A percentile compares a stretch with the other conserved stretches of the same genome.
These are phyloP conservation scores for Gyrodactylus salaris DNA, from an alignment of 1,140 invertebrate species.

Conservation along the genomic window DNA sequence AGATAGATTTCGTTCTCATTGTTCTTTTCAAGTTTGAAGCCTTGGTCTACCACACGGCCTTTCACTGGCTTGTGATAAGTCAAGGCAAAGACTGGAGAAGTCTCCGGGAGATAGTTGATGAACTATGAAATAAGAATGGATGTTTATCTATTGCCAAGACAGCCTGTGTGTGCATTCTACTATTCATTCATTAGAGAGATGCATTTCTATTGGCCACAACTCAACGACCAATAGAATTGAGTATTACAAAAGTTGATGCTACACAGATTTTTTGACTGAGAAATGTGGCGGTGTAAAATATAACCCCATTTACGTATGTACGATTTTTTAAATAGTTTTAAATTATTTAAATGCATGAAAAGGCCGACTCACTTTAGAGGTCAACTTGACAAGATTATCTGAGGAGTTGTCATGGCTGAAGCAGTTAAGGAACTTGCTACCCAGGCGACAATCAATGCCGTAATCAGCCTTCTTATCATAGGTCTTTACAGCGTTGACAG, in stretches of 20 bases:
- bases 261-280: neutral
- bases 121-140: no score
- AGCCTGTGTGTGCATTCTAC: no score
- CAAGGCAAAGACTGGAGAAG: no score
- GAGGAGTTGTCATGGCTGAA: neutral
- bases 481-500: neutral
- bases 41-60: no score
- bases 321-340: neutral
- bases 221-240: neutral
- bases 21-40: no score
- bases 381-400: neutral
- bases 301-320: neutral
- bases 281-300: neutral
- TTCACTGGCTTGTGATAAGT: no score
- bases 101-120: no score
- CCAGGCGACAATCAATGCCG: neutral
- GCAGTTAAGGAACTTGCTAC: neutral
- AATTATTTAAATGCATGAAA: neutral
- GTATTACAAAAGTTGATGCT: neutral
- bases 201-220: no score
- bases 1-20: no score
- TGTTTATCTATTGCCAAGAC: no score
- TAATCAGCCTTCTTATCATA: no score
- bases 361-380: neutral
- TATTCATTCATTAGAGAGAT: no score